Evolutionary conservation across 2,113 vertebrate species (phyloP).

Genomic region (Tetrax tetrax): DNA sequence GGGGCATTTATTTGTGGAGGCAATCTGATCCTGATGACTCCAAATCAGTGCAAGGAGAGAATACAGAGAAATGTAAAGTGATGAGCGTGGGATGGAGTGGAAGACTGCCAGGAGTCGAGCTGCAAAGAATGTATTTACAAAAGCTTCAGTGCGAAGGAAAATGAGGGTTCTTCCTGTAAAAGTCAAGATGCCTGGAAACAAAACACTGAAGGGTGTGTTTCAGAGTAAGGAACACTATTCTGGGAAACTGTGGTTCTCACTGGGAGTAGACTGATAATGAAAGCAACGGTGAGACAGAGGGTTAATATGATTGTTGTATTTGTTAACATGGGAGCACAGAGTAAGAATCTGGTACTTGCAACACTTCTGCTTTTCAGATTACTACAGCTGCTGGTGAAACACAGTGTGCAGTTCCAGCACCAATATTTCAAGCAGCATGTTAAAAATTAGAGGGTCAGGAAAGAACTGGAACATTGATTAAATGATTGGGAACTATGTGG

Average conservation of each 20-base stretch:
- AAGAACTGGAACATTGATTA: conserved; percentile 4
- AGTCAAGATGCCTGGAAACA: neutral
- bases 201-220: conserved; percentile 23
- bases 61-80: neutral
- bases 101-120: conserved; percentile 50
- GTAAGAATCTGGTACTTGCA: neutral
- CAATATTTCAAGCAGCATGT: neutral
- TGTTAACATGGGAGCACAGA: neutral
- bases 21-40: conserved; percentile 39
- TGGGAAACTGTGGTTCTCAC: neutral
- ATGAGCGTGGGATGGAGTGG: conserved; percentile 55
- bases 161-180: conserved; percentile 30
- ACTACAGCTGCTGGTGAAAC: neutral
- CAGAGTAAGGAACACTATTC: neutral
- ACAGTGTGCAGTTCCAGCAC: neutral
- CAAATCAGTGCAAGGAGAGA: conserved; percentile 21
- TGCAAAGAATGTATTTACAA: conserved; percentile 54
- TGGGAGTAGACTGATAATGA: neutral
- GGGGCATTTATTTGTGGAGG: conserved; percentile 24
- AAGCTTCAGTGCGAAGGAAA: neutral
- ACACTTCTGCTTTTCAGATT: neutral
- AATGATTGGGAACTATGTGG: neutral
- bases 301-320: neutral
- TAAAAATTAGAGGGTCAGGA: neutral
- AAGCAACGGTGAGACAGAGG: neutral